phyloP scores from a whole-genome alignment of 2,113 vertebrate species.

The Lophura nycthemera region DNA sequence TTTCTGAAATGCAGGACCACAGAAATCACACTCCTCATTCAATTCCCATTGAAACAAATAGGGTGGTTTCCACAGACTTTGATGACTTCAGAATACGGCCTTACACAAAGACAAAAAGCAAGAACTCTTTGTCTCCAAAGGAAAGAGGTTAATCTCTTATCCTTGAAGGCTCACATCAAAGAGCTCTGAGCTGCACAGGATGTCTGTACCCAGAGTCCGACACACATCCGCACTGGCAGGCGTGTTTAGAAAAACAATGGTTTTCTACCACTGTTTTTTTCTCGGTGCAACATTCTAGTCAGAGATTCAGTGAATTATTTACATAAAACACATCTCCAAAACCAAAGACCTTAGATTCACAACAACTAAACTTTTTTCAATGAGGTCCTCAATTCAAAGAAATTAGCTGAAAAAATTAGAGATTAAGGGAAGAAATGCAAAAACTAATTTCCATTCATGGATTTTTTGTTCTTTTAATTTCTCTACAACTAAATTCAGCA shows the following conservation, averaged over 20 bases:
- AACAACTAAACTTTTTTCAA: not conserved
- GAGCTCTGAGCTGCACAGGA: not conserved
- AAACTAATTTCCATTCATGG: not conserved
- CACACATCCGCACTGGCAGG: not conserved
- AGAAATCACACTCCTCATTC: slow-evolving; percentile 3
- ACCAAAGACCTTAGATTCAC: not conserved
- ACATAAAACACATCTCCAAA: not conserved
- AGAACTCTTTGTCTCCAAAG: not conserved
- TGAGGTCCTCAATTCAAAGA: not conserved
- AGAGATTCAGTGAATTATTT: not conserved
- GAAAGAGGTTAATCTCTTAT: not conserved
- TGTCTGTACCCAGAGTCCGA: not conserved
- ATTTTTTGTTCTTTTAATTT: slow-evolving; percentile 5
- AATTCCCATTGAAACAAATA: slow-evolving; percentile 8
- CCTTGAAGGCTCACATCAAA: not conserved
- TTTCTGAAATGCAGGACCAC: not conserved
- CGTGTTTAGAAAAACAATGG: not conserved
- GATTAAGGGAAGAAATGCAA: not conserved
- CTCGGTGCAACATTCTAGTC: not conserved
- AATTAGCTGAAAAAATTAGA: not conserved
- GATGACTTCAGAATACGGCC: not conserved
- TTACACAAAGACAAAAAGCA: not conserved
- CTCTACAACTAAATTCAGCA: not conserved
- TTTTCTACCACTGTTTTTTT: not conserved
- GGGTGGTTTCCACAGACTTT: not conserved